Base-by-base conservation (phyloP, 2,113 vertebrate species). In the Turnix velox region DNA sequence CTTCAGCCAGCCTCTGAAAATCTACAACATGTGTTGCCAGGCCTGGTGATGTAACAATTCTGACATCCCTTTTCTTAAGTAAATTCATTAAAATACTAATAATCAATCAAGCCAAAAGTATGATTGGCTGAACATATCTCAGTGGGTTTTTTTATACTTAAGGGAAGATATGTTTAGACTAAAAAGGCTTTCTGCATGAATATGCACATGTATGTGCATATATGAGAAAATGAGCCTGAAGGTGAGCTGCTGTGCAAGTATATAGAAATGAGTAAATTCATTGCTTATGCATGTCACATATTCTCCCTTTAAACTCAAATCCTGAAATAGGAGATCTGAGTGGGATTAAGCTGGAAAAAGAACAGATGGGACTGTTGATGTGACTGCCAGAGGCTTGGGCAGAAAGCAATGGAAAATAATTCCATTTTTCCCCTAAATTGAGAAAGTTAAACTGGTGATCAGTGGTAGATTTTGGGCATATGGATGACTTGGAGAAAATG, bases 281-380 rank as follows among this genome's bases (percentile, higher is more conserved):
- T 77, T 87, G 84, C 61, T 94, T 95, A 92, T 84, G 89, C 80
- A 37, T 27, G 58, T 76, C 76, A 63, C 89, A 84, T 76, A 93
- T 73, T 63, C 67, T 93, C 30, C 69, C 73, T 95, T 95, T 90
- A 82, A 96, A 96, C 55, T 95, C 80, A 96, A 96, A 90, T 91
- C 87, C 93, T 96, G 93, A 96, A 97, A 96, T 92, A 89, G 94
- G 92, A 97, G 95, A 97, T 96, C 94, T 96, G 95, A 91, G 92
- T 96, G 94, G 96, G 95, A 97, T 97, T 96, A 97, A 95, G 57
- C 90, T 93, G 88, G 95, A 93, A 92, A 94, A 92, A 92, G 96
- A 97, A 95, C 98, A 98, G 97, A 98, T 98, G 97, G 97, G 93
- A 96, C 95, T 31, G 18, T 93, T 92, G 89, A 95, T 96, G 49